Evolutionary conservation across 2,797 vertebrate species (phyloP).

Genomic region (Rhyacichthys aspro): DNA sequence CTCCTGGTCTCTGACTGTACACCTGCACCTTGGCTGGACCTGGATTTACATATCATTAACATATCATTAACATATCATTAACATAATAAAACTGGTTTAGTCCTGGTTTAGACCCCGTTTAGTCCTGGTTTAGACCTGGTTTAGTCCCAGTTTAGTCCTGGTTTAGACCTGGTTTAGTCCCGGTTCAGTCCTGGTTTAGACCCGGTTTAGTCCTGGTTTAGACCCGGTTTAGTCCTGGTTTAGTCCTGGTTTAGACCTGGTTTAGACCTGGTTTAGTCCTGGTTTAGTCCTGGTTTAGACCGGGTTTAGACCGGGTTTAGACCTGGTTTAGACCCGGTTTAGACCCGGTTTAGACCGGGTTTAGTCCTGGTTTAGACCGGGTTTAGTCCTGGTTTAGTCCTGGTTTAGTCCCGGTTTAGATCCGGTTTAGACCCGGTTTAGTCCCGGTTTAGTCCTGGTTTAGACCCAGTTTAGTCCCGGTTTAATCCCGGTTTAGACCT

Average conservation of each 20-base stretch:
- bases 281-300: neutral
- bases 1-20: constrained; percentile 66
- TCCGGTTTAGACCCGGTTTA: neutral
- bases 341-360: neutral
- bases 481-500: too few species aligned
- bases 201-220: neutral
- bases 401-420: neutral
- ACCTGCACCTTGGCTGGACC: constrained; percentile 76
- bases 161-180: constrained; percentile 1
- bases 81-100: neutral
- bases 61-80: too few species aligned
- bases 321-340: neutral
- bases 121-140: neutral
- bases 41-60: too few species aligned
- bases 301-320: neutral
- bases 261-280: neutral
- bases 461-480: too few species aligned
- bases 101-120: neutral
- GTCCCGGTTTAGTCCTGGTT: neutral
- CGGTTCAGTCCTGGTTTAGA: too few species aligned
- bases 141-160: neutral
- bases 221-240: neutral
- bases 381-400: neutral
- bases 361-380: neutral
- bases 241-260: neutral